Base-by-base conservation (phyloP, 2,888 invertebrate genomes). In the Thecocarcelia acutangulata region DNA sequence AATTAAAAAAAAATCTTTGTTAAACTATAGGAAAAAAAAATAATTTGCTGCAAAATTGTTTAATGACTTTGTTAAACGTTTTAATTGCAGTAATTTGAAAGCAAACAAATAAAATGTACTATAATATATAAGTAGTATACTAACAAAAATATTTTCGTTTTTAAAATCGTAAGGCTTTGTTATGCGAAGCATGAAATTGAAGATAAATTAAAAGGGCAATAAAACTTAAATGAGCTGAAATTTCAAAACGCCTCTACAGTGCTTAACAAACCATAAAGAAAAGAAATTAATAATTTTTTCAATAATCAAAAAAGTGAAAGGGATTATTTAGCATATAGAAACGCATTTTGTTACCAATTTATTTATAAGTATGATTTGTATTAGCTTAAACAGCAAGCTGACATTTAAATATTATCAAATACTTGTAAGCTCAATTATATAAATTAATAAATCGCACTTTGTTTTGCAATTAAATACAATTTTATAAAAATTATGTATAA, bases 41-140 rank as follows among this genome's bases (percentile, higher is more conserved):
- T 44, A 33, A 42, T 3, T n/a, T 44, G 19, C 52, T 52, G 33
- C 5, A 52, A 46, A n/a, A 54, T 13, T 21, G 13, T 70, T 63
- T 64, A 64, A 78, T 58, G 58, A 17, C 19, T 64, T 77, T 54
- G 48, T 19, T 63, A 56, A 77, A 64, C 19, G 37, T 48, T 46
- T 66, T 72, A 66, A 72, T 78, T 78, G 24, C 5, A 44, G 12
- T 24, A 40, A 64, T 72, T 66, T 24, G 24, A 78, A 72, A 72
- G 59, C 59, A 59, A 59, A 40, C 9, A 72, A 61, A 68, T 42
- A 46, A 40, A 54, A n/a, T 40, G 15, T 54, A 50, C 33, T 33
- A 1, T 9, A 33, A 8, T 8, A 8, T 1, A 33, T 33, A 50
- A n/a, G n/a, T 64, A 56, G 19, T 11, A 15, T 33, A 21, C 28